Evolutionary conservation across 2,113 vertebrate species (phyloP), one percentile per base, ranked within the genome.

Genomic region (Calidris pugnax): DNA sequence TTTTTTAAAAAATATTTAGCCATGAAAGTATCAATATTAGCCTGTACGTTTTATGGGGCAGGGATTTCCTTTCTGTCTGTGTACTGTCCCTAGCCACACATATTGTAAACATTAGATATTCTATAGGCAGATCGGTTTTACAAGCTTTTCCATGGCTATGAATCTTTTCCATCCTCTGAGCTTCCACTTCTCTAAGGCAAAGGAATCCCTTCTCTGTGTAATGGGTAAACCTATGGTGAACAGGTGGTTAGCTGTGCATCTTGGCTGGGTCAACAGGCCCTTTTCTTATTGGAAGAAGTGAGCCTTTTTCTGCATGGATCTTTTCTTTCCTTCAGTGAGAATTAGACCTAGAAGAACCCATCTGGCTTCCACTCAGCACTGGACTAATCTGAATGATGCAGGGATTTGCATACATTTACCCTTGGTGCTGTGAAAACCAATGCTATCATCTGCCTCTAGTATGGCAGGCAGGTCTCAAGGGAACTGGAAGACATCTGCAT

Each of bases 391-490:
- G 67, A 93, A 71, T 60, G 84, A 77, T 76, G 39, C 43, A 73
- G 59, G 79, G 89, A 95, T 96, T 96, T 96, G 66, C 90, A 96
- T 87, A 91, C 17, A 82, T 80, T 88, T 95, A 90, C 35, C 27
- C 47, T 76, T 86, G 64, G 43, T 85, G 50, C 57, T 92, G 26
- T 91, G 82, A 75, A 97, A 92, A 73, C 35, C 24, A 77, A 57
- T 94, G 43, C 71, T 81, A 30, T 95, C 87, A 56, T 95, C 71
- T 83, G n/a, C 50, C 37, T 84, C 45, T 81, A 59, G 22, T 77
- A 90, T 33, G 55, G 66, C 69, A 91, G 55, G 66, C 69, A 91
- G 51, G 43, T 94, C 66, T 94, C 84, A 57, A 35, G 74, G 90
- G 68, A 96, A 45, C 27, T 37, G 39, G 37, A 93, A 90, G 84